These are phyloP conservation scores for Hedychridium roseum DNA, from an alignment of 2,888 invertebrate genomes.

Conservation along the genomic window DNA sequence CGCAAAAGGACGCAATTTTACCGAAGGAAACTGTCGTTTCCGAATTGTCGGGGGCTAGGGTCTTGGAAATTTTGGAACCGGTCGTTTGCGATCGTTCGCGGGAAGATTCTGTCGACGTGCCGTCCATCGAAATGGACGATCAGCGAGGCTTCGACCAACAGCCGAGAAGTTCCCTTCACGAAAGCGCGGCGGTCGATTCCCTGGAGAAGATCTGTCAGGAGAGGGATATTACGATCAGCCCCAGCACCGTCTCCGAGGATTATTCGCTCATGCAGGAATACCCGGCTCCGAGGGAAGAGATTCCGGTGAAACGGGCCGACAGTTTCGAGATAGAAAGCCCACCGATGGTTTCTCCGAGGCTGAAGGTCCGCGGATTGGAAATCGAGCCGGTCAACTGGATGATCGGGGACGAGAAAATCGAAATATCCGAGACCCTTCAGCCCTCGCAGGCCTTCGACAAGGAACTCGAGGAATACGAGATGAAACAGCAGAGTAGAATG, in stretches of 20 bases:
- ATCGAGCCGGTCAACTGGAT: slow-evolving; percentile 58
- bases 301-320: slow-evolving; percentile 36
- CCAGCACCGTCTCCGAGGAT: slow-evolving; percentile 51
- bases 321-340: slow-evolving; percentile 56
- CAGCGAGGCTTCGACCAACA: slow-evolving; percentile 38
- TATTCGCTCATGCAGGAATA: slow-evolving; percentile 43
- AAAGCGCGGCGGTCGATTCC: slow-evolving; percentile 50
- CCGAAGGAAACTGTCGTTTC: slow-evolving; percentile 31
- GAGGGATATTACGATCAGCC: slow-evolving; percentile 49
- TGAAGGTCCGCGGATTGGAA: slow-evolving; percentile 52
- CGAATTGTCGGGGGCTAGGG: slow-evolving; percentile 47
- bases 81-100: slow-evolving; percentile 36
- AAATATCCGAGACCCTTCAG: slow-evolving; percentile 54
- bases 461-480: slow-evolving; percentile 58
- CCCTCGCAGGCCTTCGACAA: slow-evolving; percentile 57
- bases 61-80: slow-evolving; percentile 52
- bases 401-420: slow-evolving; percentile 61
- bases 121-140: slow-evolving; percentile 55
- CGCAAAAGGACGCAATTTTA: slow-evolving; percentile 9
- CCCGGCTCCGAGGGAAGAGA: slow-evolving; percentile 5
- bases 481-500: slow-evolving; percentile 32
- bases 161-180: slow-evolving; percentile 43
- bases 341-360: slow-evolving; percentile 51
- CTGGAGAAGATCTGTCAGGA: slow-evolving; percentile 48
- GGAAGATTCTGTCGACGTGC: slow-evolving; percentile 53